Conservation (phyloP, 2,888 invertebrate genomes). For the Zhuqinia jingwanae region DNA sequence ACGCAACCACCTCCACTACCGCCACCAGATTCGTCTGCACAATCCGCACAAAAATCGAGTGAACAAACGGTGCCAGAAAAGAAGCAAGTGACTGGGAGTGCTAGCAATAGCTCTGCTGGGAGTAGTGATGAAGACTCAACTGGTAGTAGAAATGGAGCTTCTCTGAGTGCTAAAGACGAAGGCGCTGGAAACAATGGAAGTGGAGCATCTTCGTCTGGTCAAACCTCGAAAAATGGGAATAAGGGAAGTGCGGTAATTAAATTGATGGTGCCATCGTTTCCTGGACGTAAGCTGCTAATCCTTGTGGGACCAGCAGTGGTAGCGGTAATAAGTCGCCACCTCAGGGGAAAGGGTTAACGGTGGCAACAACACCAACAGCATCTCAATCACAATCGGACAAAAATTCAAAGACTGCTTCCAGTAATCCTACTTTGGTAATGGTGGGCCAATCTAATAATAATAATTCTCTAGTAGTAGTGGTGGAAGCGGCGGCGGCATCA, state of each 20-base stretch:
- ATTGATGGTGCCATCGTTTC: constrained; percentile 72
- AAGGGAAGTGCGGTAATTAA: constrained; percentile 74
- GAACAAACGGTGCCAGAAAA: neutral
- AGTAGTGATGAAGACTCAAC: constrained; percentile 40
- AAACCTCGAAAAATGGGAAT: constrained; percentile 49
- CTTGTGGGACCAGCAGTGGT: constrained; percentile 42
- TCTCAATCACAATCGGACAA: constrained; percentile 47
- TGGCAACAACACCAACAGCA: constrained; percentile 38
- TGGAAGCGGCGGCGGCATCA: neutral
- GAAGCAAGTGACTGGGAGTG: neutral
- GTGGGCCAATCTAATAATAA: constrained; percentile 23
- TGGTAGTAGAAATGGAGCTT: constrained; percentile 16
- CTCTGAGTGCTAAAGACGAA: neutral
- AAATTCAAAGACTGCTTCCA: constrained; percentile 8
- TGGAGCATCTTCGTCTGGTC: constrained; percentile 11
- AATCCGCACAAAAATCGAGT: neutral
- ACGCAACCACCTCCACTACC: neutral
- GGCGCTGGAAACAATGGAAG: constrained; percentile 16
- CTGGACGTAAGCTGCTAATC: constrained; percentile 58
- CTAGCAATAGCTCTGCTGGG: neutral
- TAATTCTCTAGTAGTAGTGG: neutral
- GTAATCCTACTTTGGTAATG: neutral
- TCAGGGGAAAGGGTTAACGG: constrained; percentile 59
- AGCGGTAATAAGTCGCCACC: constrained; percentile 20
- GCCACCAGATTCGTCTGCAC: neutral